A percentile compares a stretch with the other conserved stretches of the same genome.
Evolutionary conservation across 2,888 invertebrate genomes (phyloP).

Genomic region (Cryptocephalus primarius): DNA sequence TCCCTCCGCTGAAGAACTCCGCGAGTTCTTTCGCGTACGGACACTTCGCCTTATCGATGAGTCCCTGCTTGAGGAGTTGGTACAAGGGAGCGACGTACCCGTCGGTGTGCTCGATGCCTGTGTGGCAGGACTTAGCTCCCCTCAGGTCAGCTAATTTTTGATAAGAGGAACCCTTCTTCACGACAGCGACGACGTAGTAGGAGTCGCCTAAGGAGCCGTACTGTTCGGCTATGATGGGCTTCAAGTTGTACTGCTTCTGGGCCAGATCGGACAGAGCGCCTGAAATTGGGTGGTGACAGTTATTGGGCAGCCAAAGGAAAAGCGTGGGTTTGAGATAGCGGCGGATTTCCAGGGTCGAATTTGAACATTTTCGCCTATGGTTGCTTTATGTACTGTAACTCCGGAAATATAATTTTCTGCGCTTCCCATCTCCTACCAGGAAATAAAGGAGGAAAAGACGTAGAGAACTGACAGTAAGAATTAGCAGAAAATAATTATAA

Average conservation of each 20-base stretch:
- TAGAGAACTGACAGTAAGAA: too few species aligned
- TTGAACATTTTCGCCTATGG: too few species aligned
- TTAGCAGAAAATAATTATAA: too few species aligned
- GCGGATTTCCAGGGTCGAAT: too few species aligned
- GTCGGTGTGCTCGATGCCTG: conserved; percentile 40
- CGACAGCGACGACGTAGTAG: conserved; percentile 55
- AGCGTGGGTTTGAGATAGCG: too few species aligned
- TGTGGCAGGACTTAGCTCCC: conserved; percentile 50
- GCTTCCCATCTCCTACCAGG: too few species aligned
- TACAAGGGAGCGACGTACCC: conserved; percentile 45
- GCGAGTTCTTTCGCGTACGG: conserved; percentile 45
- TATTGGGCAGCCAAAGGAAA: too few species aligned
- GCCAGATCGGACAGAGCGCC: conserved; percentile 43
- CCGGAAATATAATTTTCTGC: too few species aligned
- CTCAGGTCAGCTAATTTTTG: conserved; percentile 48
- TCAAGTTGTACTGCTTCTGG: conserved; percentile 44
- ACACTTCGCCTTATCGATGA: conserved; percentile 47
- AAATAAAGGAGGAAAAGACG: too few species aligned
- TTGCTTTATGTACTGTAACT: too few species aligned
- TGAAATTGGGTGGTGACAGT: conserved; percentile 1
- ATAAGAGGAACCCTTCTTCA: conserved; percentile 47
- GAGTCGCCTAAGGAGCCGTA: conserved; percentile 41
- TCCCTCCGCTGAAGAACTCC: conserved; percentile 56
- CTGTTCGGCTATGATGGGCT: conserved; percentile 54
- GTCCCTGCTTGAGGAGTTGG: conserved; percentile 45